Base-by-base conservation (phyloP, 2,797 vertebrate species). In the Pagetopsis macropterus region DNA sequence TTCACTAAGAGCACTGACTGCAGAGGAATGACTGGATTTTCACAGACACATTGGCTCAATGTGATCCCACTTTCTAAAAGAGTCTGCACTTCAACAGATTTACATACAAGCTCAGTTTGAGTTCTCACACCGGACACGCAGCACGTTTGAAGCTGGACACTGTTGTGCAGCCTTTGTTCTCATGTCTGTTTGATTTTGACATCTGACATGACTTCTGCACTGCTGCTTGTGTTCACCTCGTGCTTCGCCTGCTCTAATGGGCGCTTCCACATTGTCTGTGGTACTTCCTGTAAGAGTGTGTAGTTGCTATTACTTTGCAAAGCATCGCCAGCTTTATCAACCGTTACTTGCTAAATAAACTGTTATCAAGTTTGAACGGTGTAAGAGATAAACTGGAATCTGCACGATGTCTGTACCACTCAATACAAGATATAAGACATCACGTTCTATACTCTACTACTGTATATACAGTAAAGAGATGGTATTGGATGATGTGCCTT, bases 1-100 rank as follows among this genome's bases (percentile, higher is more conserved):
- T 31, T 46, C 70, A 73, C 62, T 44, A 41, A 12, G 12, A 75
- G 57, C 46, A 33, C 40, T 49, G 54, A 50, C 27, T 27, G 5
- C 27, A 27, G 27, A 27, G 31, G 41, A 66, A 63, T 62, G 56
- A 59, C 52, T 46, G 65, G 74, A 37, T 37, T 83, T 65, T 57
- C 57, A 76, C 45, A 37, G 44, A 40, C 66, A 65, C 65, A 81
- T 66, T 59, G 49, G 12, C 54, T 27, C n/a, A 16, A 16, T 37
- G 56, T 2, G 14, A 15, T 46, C 57, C 70, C 50, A 66, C 63
- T 44, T 12, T 9, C 40, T 45, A 58, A 49, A 60, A 52, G 72
- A 71, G 67, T 68, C 16, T 72, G 64, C 27, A 33, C 31, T 48
- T 75, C 49, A 56, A 50, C 50, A 50, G 58, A 57, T 13, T 49